Base-by-base conservation (phyloP, 2,113 vertebrate species). In the Datnioides undecimradiatus region DNA sequence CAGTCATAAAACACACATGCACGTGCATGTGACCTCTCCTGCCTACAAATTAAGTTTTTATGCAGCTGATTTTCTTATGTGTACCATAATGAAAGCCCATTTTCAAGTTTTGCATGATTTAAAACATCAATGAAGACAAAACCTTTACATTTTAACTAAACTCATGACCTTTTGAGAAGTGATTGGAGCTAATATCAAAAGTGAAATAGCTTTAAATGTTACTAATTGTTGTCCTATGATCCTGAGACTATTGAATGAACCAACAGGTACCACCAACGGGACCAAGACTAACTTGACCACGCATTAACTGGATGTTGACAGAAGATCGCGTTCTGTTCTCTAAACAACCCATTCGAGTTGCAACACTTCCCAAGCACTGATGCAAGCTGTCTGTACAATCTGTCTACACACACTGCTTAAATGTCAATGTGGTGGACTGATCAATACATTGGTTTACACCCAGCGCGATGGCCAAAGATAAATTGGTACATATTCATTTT, bases 1-100 rank as follows among this genome's bases (percentile, higher is more conserved):
- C 17, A 54, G 57, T 45, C n/a, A 25, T 59, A 59, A 73, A 75
- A 73, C 49, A 29, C 19, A 34, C 36, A n/a, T n/a, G 51, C 29
- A 13, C 19, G 40, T 69, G 11, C 4, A n/a, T 45, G 9, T 41
- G 12, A 46, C 31, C 27, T 10, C 23, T 43, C 6, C 60, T 65
- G 25, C 43, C 41, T 62, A n/a, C n/a, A n/a, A n/a, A n/a, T n/a
- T n/a, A n/a, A n/a, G n/a, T n/a, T n/a, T n/a, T n/a, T n/a, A n/a
- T n/a, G n/a, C n/a, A n/a, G n/a, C n/a, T n/a, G n/a, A n/a, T n/a
- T n/a, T n/a, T n/a, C 6, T n/a, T 54, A 2, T 57, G 19, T 45
- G 21, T 33, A 1, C 6, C 7, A 17, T 36, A 8, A 19, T 19
- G 8, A 34, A 11, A 14, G 21, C 40, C 12, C 9, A 34, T 49